phyloP scores from a whole-genome alignment of 2,113 vertebrate genomes.

The Atlantisia rogersi region DNA sequence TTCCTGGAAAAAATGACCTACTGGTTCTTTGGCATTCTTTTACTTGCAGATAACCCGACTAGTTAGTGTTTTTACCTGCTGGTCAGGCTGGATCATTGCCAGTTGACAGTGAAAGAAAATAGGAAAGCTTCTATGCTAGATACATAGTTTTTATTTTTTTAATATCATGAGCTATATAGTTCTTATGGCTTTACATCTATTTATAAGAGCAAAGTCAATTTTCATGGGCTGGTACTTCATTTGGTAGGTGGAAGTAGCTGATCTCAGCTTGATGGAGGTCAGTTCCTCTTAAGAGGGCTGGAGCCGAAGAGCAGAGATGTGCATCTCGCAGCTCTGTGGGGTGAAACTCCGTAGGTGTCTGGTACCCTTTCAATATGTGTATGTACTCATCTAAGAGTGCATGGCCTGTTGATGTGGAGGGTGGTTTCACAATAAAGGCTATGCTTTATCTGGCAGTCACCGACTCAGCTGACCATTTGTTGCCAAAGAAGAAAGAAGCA shows the following conservation, averaged over 20 bases:
- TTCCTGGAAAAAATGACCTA: neutral
- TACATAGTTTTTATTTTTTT: slow-evolving; percentile 55
- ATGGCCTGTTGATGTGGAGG: neutral
- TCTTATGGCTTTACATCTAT: slow-evolving; percentile 27
- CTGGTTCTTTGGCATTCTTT: neutral
- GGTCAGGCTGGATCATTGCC: slow-evolving; percentile 70
- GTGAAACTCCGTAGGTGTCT: neutral
- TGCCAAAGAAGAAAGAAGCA: slow-evolving; percentile 55
- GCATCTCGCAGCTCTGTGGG: neutral
- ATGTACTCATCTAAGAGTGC: neutral
- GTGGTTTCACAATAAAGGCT: neutral
- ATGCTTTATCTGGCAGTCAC: neutral
- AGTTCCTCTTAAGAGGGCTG: neutral
- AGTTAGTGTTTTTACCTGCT: slow-evolving; percentile 66
- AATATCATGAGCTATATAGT: slow-evolving; percentile 10
- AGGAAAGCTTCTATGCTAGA: slow-evolving; percentile 50
- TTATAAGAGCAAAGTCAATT: slow-evolving; percentile 35
- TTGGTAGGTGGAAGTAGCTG: neutral
- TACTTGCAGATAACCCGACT: slow-evolving; percentile 28
- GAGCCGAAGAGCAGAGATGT: neutral
- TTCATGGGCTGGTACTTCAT: slow-evolving; percentile 21
- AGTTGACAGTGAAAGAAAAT: slow-evolving; percentile 53
- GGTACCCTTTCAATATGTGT: neutral
- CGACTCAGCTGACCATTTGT: neutral
- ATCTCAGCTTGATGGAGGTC: neutral